These are phyloP conservation scores for Rhipidura dahli DNA, from an alignment of 2,113 vertebrate genomes.

Conservation along the genomic window DNA sequence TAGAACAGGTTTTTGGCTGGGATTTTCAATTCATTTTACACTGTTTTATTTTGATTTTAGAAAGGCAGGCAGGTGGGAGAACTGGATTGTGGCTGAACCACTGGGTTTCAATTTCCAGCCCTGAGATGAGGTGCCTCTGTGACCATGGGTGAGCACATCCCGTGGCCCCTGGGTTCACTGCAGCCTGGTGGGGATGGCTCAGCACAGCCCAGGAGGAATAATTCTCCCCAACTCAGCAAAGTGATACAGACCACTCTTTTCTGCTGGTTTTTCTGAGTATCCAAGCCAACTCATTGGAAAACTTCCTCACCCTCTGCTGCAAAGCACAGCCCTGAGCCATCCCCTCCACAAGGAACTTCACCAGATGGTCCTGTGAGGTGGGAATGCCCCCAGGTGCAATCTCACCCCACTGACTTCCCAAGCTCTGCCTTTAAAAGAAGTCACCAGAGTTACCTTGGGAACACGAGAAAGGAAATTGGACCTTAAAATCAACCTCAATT, in stretches of 20 bases:
- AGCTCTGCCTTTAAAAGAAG: background rate
- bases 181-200: background rate
- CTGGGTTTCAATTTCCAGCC: background rate
- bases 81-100: background rate
- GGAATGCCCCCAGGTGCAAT: background rate
- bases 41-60: background rate
- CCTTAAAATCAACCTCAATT: background rate
- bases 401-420: background rate
- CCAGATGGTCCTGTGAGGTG: background rate
- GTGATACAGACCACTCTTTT: background rate
- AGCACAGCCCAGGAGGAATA: background rate
- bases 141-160: rapidly evolving
- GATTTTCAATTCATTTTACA: background rate
- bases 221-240: background rate
- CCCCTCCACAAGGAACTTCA: background rate
- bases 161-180: background rate
- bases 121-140: background rate
- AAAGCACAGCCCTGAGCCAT: background rate
- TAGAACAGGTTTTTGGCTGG: background rate
- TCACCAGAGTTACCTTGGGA: background rate
- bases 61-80: background rate
- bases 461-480: background rate
- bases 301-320: background rate
- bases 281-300: background rate
- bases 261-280: background rate